phyloP scores from a whole-genome alignment of 1,140 invertebrate species.

The Dreissena polymorpha region DNA sequence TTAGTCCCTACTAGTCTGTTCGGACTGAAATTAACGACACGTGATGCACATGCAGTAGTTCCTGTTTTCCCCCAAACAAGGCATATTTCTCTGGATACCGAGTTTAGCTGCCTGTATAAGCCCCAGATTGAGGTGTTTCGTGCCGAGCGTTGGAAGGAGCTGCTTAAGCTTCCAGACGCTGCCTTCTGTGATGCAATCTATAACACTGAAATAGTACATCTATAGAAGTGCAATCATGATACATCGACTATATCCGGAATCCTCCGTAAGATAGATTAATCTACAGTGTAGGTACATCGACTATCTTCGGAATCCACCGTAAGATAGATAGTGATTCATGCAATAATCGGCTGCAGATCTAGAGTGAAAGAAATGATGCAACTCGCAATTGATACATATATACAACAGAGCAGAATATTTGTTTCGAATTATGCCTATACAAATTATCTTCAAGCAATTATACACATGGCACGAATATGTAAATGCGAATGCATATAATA shows the following conservation, averaged over 20 bases:
- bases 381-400: background rate
- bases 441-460: too few relatives aligned
- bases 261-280: too few relatives aligned
- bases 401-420: background rate
- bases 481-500: too few relatives aligned
- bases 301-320: too few relatives aligned
- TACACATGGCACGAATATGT: too few relatives aligned
- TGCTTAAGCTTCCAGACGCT: slow-evolving; percentile 25
- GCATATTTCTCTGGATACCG: slow-evolving; percentile 1
- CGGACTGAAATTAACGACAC: background rate
- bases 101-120: slow-evolving; percentile 31
- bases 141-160: slow-evolving; percentile 18
- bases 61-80: background rate
- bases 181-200: background rate
- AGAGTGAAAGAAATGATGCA: background rate
- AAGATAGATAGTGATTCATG: too few relatives aligned
- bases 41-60: background rate
- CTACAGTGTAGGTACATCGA: too few relatives aligned
- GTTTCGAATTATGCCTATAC: too few relatives aligned
- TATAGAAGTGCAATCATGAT: too few relatives aligned
- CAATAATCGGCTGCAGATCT: too few relatives aligned
- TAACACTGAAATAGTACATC: slow-evolving; percentile 9
- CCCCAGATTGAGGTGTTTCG: slow-evolving; percentile 21
- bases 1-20: background rate
- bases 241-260: too few relatives aligned